These are phyloP conservation scores for Phthorimaea operculella DNA, from an alignment of 1,140 invertebrate genomes.

Conservation along the genomic window DNA sequence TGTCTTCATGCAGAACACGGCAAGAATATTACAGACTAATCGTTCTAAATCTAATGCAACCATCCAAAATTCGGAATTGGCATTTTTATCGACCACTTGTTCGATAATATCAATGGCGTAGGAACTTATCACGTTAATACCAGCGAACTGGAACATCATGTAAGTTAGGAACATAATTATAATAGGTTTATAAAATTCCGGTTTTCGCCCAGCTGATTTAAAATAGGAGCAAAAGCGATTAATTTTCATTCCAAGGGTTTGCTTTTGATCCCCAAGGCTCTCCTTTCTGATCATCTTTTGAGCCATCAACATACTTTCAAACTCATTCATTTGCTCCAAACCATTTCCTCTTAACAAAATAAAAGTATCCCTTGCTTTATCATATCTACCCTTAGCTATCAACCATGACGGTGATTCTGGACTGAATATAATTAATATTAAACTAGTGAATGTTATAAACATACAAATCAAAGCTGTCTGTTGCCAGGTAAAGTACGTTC, in stretches of 20 bases:
- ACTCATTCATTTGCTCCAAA: slow-evolving; percentile 34
- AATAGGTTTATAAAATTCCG: slow-evolving; percentile 59
- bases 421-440: slow-evolving; percentile 44
- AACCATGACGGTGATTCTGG: slow-evolving; percentile 58
- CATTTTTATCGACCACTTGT: slow-evolving; percentile 43
- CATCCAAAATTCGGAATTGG: slow-evolving; percentile 49
- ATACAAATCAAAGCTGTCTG: slow-evolving; percentile 48
- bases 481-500: slow-evolving; percentile 49
- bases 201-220: slow-evolving; percentile 35
- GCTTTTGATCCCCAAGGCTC: slow-evolving; percentile 30
- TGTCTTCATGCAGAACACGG: slow-evolving; percentile 53
- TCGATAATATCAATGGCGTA: slow-evolving; percentile 54
- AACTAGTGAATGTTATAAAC: slow-evolving; percentile 47
- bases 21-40: slow-evolving; percentile 48
- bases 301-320: slow-evolving; percentile 47
- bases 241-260: slow-evolving; percentile 21
- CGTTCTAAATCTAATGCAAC: slow-evolving; percentile 50
- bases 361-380: slow-evolving; percentile 48
- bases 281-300: slow-evolving; percentile 42
- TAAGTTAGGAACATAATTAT: slow-evolving; percentile 54
- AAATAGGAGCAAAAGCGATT: slow-evolving; percentile 38
- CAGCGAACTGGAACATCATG: slow-evolving; percentile 56
- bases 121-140: slow-evolving; percentile 57
- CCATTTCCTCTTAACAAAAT: slow-evolving; percentile 43
- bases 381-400: slow-evolving; percentile 44